phyloP scores from a whole-genome alignment of 2,888 invertebrate genomes.

The Anagyrus pseudococci region DNA sequence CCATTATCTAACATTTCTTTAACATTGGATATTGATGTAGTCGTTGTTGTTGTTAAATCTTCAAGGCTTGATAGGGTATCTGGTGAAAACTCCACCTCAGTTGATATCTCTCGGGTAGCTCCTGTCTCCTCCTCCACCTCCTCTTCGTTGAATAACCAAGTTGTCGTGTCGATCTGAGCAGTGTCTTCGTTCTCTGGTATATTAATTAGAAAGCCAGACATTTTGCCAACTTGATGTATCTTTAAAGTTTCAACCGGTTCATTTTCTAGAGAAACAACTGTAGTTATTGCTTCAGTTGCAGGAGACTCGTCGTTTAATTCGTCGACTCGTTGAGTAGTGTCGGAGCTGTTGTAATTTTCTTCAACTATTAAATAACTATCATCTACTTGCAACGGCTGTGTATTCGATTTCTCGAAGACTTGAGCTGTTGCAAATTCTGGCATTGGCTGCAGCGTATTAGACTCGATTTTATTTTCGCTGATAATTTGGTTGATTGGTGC shows the following conservation, averaged over 20 bases:
- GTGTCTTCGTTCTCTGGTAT: slow-evolving; percentile 6
- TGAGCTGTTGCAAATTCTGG: neutral
- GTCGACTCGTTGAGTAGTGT: neutral
- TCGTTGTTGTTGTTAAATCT: slow-evolving; percentile 2
- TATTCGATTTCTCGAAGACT: neutral
- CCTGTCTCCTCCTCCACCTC: neutral
- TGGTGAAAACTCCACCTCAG: neutral
- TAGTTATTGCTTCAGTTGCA: neutral
- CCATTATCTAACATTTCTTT: slow-evolving; percentile 37
- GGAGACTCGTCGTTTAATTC: too few species aligned
- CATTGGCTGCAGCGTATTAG: neutral
- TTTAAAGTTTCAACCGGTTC: neutral
- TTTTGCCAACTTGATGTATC: slow-evolving; percentile 11
- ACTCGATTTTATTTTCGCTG: neutral
- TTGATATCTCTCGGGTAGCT: slow-evolving; percentile 3
- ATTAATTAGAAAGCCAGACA: slow-evolving; percentile 22
- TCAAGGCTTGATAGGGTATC: neutral
- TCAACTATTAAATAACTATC: neutral
- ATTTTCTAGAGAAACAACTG: neutral
- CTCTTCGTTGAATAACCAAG: neutral
- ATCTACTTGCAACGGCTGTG: neutral
- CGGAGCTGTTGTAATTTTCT: neutral
- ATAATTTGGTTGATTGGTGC: neutral
- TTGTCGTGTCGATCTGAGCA: too few species aligned
- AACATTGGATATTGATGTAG: neutral